phyloP scores from a whole-genome alignment of 2,113 vertebrate species.

The Pungitius pungitius region DNA sequence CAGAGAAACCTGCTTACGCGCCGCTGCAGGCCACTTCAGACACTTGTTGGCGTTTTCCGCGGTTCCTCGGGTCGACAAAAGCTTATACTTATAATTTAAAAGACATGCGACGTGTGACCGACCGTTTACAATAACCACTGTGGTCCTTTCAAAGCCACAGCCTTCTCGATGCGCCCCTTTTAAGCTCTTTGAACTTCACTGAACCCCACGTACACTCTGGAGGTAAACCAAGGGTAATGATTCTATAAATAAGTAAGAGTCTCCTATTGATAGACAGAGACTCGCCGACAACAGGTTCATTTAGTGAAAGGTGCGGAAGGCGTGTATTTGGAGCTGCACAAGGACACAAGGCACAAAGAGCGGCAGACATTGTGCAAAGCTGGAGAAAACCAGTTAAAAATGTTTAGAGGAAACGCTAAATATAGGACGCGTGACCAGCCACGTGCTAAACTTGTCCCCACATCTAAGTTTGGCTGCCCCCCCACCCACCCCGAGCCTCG shows the following conservation, averaged over 20 bases:
- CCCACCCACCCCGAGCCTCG: constrained; percentile 12
- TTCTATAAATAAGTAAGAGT: constrained; percentile 21
- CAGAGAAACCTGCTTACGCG: constrained; percentile 32
- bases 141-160: not conserved
- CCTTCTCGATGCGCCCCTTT: not conserved
- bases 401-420: constrained; percentile 54
- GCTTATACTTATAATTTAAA: constrained; percentile 9
- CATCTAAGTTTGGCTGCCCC: constrained; percentile 44
- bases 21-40: constrained; percentile 31
- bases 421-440: constrained; percentile 56
- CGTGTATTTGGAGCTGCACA: constrained; percentile 43
- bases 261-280: constrained; percentile 12
- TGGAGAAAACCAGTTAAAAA: constrained; percentile 54
- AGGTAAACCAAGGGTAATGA: constrained; percentile 7
- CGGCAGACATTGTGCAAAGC: constrained; percentile 50
- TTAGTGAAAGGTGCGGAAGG: constrained; percentile 32
- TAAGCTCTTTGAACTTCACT: constrained; percentile 4
- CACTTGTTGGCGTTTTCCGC: constrained; percentile 28
- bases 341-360: constrained; percentile 41
- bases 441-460: constrained; percentile 51
- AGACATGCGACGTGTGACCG: not conserved
- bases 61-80: constrained; percentile 21
- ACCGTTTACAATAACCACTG: not conserved
- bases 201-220: not conserved
- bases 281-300: constrained; percentile 39